Evolutionary conservation across 2,888 invertebrate genomes (phyloP).

Genomic region (Drosophila cognata): DNA sequence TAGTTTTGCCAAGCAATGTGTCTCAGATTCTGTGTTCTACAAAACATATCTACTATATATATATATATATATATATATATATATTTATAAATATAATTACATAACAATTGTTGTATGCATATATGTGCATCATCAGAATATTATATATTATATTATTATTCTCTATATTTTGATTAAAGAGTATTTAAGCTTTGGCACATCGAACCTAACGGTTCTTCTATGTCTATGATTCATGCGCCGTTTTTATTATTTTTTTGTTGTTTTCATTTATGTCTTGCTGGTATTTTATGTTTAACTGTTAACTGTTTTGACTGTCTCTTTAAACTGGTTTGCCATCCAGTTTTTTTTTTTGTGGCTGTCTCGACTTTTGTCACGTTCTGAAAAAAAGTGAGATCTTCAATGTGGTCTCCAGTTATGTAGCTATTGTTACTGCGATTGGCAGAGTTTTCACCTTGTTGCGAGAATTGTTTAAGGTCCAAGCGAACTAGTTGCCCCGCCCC

Average conservation of each 20-base stretch:
- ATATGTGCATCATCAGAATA: background rate
- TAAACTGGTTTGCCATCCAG: constrained; percentile 69
- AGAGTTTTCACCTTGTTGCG: constrained; percentile 66
- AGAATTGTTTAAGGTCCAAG: constrained; percentile 17
- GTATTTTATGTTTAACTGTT: constrained; percentile 32
- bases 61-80: no score
- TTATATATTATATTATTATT: background rate
- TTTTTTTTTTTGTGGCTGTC: constrained; percentile 26
- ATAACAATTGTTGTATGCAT: background rate
- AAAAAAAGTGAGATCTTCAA: constrained; percentile 70
- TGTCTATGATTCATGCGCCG: constrained; percentile 62
- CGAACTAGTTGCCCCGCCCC: constrained; percentile 9
- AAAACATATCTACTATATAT: background rate
- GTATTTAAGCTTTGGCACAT: background rate
- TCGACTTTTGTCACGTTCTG: constrained; percentile 74
- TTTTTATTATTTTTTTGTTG: constrained; percentile 18
- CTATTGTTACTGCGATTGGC: constrained; percentile 29
- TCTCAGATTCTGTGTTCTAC: background rate
- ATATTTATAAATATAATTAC: background rate
- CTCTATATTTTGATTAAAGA: background rate
- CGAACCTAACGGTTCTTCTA: constrained; percentile 11
- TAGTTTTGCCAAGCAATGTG: background rate
- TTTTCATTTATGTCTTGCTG: constrained; percentile 15
- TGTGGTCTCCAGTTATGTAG: constrained; percentile 27
- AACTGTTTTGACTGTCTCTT: constrained; percentile 45